Evolutionary conservation across 2,888 invertebrate genomes (phyloP), one percentile per base, ranked within the genome.

Genomic region (Taphrorychus bicolor): DNA sequence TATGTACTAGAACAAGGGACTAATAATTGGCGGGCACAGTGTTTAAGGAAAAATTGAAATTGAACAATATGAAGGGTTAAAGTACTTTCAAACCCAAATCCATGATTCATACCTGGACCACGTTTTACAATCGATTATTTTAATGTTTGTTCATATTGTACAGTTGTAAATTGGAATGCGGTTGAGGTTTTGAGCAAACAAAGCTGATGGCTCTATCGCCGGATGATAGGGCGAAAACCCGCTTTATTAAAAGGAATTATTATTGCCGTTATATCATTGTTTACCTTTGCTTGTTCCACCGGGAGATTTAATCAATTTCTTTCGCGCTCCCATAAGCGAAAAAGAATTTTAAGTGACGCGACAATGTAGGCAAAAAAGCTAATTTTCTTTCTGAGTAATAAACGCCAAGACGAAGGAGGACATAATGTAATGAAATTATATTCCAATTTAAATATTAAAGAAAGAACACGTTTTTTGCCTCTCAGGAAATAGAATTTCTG

Each of bases 121-220:
- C 48, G 48, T 9, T 48, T 48, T 14, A 17, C 16, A 48, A 48
- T 48, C 48, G 48, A 48, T 48, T 48, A 14, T 48, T n/a, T n/a
- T n/a, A n/a, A n/a, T n/a, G n/a, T n/a, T n/a, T n/a, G n/a, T n/a
- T n/a, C n/a, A n/a, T n/a, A n/a, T n/a, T n/a, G n/a, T n/a, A n/a
- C n/a, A n/a, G n/a, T n/a, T n/a, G n/a, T n/a, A n/a, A n/a, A n/a
- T n/a, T n/a, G n/a, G n/a, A n/a, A n/a, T n/a, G n/a, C n/a, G n/a
- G n/a, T n/a, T 3, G 3, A 32, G 11, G 32, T 32, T 32, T 32
- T 1, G 32, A 32, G 11, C 11, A 32, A 32, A 32, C 32, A 32
- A n/a, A n/a, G n/a, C n/a, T n/a, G n/a, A n/a, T n/a, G n/a, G n/a
- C n/a, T n/a, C n/a, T n/a, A 32, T 32, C 3, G 9, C 32, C 32